Evolutionary conservation across 1,140 invertebrate species (phyloP).

Genomic region (Copidosoma floridanum): DNA sequence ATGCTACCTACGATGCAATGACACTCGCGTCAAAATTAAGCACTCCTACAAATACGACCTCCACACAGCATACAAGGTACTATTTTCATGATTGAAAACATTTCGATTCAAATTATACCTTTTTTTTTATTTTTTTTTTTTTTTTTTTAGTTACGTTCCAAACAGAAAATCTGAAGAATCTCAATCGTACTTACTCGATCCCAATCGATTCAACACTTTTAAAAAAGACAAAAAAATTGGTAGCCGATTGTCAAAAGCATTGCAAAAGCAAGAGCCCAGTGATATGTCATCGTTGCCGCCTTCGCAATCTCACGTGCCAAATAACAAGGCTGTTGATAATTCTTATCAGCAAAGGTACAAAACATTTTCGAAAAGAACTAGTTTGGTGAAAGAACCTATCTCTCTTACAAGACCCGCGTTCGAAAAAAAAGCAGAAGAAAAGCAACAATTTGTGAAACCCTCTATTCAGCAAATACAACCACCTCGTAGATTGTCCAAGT

Average conservation of each 20-base stretch:
- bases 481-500: constrained; percentile 40
- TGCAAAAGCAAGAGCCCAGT: background rate
- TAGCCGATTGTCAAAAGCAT: background rate
- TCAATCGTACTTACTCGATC: constrained; percentile 2
- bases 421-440: constrained; percentile 16
- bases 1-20: constrained; percentile 2
- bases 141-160: constrained; percentile 11
- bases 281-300: background rate
- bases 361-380: constrained; percentile 37
- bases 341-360: constrained; percentile 31
- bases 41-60: background rate
- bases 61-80: background rate
- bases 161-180: constrained; percentile 10
- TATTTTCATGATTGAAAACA: no score
- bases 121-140: no score
- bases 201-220: constrained; percentile 39
- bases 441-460: constrained; percentile 31
- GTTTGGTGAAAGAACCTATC: background rate
- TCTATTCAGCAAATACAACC: constrained; percentile 27
- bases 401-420: constrained; percentile 26
- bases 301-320: background rate
- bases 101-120: no score
- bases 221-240: constrained; percentile 30
- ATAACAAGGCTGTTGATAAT: constrained; percentile 5
- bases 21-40: background rate